These are phyloP conservation scores for Fulica atra DNA, from an alignment of 2,113 vertebrate genomes.

Conservation along the genomic window DNA sequence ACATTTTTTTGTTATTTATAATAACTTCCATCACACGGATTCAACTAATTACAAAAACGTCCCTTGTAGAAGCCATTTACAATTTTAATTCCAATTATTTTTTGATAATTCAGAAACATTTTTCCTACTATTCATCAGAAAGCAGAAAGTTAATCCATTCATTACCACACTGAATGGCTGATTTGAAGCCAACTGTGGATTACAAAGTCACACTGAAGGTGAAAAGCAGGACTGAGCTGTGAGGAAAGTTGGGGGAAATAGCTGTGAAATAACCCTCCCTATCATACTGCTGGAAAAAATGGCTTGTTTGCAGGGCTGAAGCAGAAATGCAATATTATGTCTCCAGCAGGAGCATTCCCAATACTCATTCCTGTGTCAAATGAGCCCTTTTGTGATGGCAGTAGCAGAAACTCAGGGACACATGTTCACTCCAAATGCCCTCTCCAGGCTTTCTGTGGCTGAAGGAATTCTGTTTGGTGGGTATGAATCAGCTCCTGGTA, in stretches of 20 bases:
- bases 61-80: conserved; percentile 61
- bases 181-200: conserved; percentile 20
- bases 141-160: conserved; percentile 57
- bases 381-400: neutral
- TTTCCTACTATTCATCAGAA: conserved; percentile 33
- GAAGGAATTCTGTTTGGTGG: neutral
- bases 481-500: neutral
- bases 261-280: neutral
- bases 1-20: conserved; percentile 61
- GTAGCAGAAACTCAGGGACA: neutral
- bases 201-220: conserved; percentile 50
- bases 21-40: conserved; percentile 40
- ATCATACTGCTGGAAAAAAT: neutral
- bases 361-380: neutral
- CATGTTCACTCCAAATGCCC: neutral
- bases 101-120: conserved; percentile 55
- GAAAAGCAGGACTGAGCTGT: neutral
- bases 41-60: conserved; percentile 57
- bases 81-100: conserved; percentile 70
- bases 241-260: neutral
- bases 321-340: neutral
- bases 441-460: neutral
- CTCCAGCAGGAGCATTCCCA: neutral
- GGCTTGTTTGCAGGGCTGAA: neutral
- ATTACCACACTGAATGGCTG: conserved; percentile 29